phyloP scores from a whole-genome alignment of 2,888 invertebrate genomes.

The Cantharis flavilabris region DNA sequence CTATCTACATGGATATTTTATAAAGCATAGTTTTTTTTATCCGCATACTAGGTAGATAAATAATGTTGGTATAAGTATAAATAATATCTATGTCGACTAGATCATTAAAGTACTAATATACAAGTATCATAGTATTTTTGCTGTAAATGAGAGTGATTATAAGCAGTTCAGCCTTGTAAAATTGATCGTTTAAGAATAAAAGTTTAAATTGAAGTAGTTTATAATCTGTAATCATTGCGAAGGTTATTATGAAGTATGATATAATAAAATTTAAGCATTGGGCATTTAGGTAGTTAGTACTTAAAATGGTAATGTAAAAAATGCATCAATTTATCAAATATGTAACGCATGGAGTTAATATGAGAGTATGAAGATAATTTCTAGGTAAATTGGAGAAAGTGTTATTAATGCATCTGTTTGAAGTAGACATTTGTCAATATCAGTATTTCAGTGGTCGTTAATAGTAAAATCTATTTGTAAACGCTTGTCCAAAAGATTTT shows the following conservation, averaged over 20 bases:
- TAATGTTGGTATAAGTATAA: not conserved
- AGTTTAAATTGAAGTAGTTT: not conserved
- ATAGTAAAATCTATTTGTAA: not conserved
- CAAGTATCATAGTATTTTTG: not conserved
- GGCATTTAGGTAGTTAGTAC: not conserved
- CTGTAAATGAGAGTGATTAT: not conserved
- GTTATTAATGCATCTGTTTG: not conserved
- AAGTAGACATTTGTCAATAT: not conserved
- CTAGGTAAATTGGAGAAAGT: not conserved
- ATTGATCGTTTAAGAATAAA: not conserved
- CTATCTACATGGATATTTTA: not conserved
- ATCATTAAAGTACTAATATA: not conserved
- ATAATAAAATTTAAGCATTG: not conserved
- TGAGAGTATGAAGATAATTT: not conserved
- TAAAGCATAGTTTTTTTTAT: not conserved
- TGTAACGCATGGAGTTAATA: not conserved
- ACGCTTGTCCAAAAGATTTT: not conserved
- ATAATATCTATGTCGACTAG: not conserved
- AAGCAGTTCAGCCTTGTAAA: not conserved
- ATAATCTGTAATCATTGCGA: not conserved
- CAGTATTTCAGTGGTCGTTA: not conserved
- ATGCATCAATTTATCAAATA: not conserved
- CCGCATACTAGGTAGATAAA: not conserved
- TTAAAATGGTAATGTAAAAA: not conserved
- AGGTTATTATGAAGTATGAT: not conserved